Base-by-base conservation (phyloP, 2,888 invertebrate genomes). In the Ophion ellenae region DNA sequence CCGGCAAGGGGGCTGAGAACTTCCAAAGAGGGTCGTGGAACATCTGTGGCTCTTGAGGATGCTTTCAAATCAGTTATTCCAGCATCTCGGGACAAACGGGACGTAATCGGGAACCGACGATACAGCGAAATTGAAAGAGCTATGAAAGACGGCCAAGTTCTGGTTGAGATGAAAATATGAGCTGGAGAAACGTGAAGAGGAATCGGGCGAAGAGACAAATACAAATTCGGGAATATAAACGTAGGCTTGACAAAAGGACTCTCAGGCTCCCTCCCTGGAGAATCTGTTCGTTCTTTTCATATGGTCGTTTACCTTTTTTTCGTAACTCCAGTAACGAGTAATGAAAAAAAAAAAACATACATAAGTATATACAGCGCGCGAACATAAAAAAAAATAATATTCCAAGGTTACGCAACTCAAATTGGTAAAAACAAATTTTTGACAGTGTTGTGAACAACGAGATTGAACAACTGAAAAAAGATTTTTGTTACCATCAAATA, bases 61-160 rank as follows among this genome's bases (percentile, higher is more conserved):
- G 90, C 88, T 88, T 90, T 90, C 89, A 90, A 91, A 91, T 91
- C 91, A 90, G 89, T 89, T 80, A 80, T 90, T 87, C 87, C 87
- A 53, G 66, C 87, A 85, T 82, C 83, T 85, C 77, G 83, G 70
- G 84, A 84, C 71, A 83, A 63, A 84, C 79, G 40, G 47, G 61
- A 53, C 28, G 63, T 66, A 9, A 79, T 9, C n/a, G 36, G 24
- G 61, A 36, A n/a, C 47, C 40, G 14, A 28, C 63, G 63, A 80
- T 36, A 76, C 24, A 73, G 53, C 24, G 45, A 66, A 67, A 74
- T 40, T 40, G 66, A 28, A 66, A 71, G 76, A 59, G 77, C 32
- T 66, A 78, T 74, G 71, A 64, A 69, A 74, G 74, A 69, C 69
- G 64, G 17, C 73, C 63, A 69, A 61, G 40, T 64, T 81, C 57